Evolutionary conservation across 92 coral and sea anemone genomes (phyloP).

Genomic region (Hydrozoanthus gracilis): DNA sequence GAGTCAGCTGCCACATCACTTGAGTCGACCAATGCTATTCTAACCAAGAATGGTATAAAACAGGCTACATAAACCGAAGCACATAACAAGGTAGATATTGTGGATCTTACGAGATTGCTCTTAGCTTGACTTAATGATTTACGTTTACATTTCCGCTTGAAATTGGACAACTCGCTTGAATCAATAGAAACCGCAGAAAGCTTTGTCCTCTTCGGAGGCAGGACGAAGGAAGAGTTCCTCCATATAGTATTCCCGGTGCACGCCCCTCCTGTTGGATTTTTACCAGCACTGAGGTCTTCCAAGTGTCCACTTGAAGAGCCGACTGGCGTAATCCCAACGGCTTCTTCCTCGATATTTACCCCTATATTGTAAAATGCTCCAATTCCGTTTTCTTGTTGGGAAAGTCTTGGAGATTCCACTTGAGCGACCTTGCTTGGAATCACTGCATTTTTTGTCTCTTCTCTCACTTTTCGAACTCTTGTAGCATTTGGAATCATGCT

Average conservation of each 20-base stretch:
- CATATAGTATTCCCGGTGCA: not conserved
- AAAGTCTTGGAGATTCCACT: not conserved
- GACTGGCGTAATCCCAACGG: not conserved
- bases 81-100: conserved; percentile 6
- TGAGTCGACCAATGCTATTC: conserved; percentile 11
- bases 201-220: not conserved
- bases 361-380: not conserved
- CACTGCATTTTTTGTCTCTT: not conserved
- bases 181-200: not conserved
- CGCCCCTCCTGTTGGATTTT: not conserved
- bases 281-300: not conserved
- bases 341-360: conserved; percentile 2
- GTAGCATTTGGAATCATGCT: not conserved
- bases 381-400: not conserved
- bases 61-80: conserved; percentile 3
- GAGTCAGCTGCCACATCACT: not conserved
- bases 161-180: not conserved
- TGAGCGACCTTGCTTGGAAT: not conserved
- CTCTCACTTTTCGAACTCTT: not conserved
- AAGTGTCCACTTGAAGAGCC: not conserved
- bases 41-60: conserved; percentile 6
- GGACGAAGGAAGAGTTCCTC: not conserved
- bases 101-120: conserved; percentile 14
- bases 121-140: conserved; percentile 21
- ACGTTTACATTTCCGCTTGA: not conserved